A percentile compares a stretch with the other conserved stretches of the same genome.
These are phyloP conservation scores for Emys orbicularis DNA, from an alignment of 2,797 vertebrate genomes.

Conservation along the genomic window DNA sequence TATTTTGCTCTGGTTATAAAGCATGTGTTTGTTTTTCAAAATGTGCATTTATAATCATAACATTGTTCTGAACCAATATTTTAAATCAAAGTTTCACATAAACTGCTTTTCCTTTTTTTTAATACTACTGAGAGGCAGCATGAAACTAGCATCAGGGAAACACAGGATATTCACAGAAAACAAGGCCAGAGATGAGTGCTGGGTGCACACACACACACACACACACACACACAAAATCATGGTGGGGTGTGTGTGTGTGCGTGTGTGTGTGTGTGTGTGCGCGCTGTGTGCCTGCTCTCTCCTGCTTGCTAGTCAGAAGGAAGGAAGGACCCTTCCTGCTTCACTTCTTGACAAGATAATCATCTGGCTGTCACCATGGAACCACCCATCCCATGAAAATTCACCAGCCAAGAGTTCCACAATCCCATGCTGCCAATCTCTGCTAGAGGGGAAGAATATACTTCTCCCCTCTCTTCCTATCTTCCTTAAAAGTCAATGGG, in stretches of 20 bases:
- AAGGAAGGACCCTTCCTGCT: slow-evolving; percentile 33
- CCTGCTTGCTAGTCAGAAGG: neutral
- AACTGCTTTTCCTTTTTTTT: slow-evolving; percentile 6
- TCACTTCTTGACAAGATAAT: neutral
- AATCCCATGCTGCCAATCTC: neutral
- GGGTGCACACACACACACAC: neutral
- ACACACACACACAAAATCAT: neutral
- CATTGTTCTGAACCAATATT: neutral
- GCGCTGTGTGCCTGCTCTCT: neutral
- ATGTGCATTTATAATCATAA: neutral
- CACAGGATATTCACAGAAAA: neutral
- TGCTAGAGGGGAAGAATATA: slow-evolving; percentile 3
- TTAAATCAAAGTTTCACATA: neutral
- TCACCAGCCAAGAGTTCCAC: fast-evolving
- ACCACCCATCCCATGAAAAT: slow-evolving; percentile 1
- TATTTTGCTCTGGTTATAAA: slow-evolving; percentile 5
- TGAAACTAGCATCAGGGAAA: neutral
- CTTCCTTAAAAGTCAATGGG: slow-evolving; percentile 19
- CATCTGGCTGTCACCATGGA: neutral
- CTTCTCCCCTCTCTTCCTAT: neutral
- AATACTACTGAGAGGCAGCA: neutral
- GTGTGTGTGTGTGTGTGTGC: neutral
- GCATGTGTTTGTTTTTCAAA: neutral
- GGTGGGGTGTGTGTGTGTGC: neutral
- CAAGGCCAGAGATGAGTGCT: neutral